These are phyloP conservation scores for Drosophila robusta DNA, from an alignment of 2,888 invertebrate genomes.

Conservation along the genomic window DNA sequence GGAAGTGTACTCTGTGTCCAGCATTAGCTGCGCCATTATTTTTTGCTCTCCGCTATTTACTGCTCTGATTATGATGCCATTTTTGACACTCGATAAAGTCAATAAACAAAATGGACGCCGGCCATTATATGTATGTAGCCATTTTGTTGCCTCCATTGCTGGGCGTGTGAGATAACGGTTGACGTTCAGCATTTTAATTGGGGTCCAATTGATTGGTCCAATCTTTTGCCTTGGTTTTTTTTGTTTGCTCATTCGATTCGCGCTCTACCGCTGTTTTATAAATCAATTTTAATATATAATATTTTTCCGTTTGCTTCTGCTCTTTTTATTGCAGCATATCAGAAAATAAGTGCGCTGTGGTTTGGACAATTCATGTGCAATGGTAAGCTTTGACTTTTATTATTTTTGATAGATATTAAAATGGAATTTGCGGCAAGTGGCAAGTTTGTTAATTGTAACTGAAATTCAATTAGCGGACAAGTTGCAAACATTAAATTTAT, in stretches of 20 bases:
- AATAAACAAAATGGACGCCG: conserved; percentile 59
- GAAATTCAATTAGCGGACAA: conserved; percentile 30
- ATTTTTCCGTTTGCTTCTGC: conserved; percentile 8
- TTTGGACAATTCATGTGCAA: conserved; percentile 26
- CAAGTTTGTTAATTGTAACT: conserved; percentile 16
- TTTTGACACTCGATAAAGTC: conserved; percentile 69
- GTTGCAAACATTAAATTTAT: conserved; percentile 9
- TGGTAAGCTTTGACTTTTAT: conserved; percentile 51
- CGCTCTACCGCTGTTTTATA: conserved; percentile 9
- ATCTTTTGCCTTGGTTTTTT: neutral
- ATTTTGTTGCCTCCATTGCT: conserved; percentile 6
- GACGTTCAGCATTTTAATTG: conserved; percentile 35
- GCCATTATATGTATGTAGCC: conserved; percentile 13
- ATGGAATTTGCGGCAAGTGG: conserved; percentile 1
- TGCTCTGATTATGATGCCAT: conserved; percentile 59
- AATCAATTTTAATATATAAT: conserved; percentile 32
- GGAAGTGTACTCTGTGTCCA: conserved; percentile 44
- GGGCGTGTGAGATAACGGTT: conserved; percentile 5
- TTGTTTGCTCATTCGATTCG: conserved; percentile 38
- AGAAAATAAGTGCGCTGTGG: conserved; percentile 10
- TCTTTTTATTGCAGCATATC: conserved; percentile 45
- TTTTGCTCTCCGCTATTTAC: conserved; percentile 27
- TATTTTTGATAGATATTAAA: conserved; percentile 11
- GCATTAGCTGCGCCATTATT: conserved; percentile 34
- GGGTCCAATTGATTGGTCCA: conserved; percentile 3